Percentiles rank a stretch among this genome's conserved stretches.
Evolutionary conservation across 2,113 vertebrate genomes (phyloP).

Genomic region (Progne subis): DNA sequence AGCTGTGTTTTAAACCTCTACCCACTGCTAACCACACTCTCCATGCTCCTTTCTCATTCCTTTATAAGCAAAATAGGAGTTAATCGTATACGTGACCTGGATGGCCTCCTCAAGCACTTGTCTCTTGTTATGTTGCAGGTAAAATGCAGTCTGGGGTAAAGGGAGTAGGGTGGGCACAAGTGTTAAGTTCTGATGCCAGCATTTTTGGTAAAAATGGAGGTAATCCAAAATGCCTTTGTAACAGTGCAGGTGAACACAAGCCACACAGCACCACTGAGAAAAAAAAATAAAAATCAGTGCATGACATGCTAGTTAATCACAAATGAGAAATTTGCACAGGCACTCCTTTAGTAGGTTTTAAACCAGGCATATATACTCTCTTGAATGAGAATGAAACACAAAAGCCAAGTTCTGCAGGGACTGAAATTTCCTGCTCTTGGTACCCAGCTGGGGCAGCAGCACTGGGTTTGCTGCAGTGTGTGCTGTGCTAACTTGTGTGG

Average conservation of each 20-base stretch:
- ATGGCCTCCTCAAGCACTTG: not conserved
- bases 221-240: conserved; percentile 43
- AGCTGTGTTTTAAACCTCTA: conserved; percentile 1
- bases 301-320: not conserved
- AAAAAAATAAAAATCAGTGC: not conserved
- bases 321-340: not conserved
- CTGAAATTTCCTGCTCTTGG: not conserved
- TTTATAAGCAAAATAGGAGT: not conserved
- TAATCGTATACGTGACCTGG: not conserved
- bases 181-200: conserved; percentile 10
- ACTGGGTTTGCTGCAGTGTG: not conserved
- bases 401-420: not conserved
- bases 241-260: conserved; percentile 3
- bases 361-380: not conserved
- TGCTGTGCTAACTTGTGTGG: not conserved
- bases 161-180: not conserved
- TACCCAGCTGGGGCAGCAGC: not conserved
- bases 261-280: not conserved
- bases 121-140: not conserved
- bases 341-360: conserved; percentile 7
- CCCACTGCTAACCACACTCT: not conserved
- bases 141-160: not conserved
- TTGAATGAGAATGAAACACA: not conserved
- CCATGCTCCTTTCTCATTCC: not conserved
- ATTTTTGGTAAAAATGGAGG: not conserved